Evolutionary conservation across 2,797 vertebrate genomes (phyloP).

Genomic region (Tiaroga cobitis): DNA sequence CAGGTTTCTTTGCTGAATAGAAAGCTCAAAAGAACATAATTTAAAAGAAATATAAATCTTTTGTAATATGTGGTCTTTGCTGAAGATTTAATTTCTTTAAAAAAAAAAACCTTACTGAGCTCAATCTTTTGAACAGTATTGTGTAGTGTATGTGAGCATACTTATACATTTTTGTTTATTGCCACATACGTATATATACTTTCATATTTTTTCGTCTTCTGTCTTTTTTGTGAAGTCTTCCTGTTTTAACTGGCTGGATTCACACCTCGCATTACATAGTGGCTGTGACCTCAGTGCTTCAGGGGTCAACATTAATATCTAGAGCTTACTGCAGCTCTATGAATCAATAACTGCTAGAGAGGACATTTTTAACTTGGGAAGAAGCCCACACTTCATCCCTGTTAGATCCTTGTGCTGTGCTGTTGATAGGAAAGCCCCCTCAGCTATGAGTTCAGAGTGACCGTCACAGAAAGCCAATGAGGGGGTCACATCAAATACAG

Average conservation of each 20-base stretch:
- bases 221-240: slow-evolving; percentile 1
- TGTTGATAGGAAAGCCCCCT: slow-evolving; percentile 13
- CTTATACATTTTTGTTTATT: too few species aligned
- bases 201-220: background rate
- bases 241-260: slow-evolving; percentile 15
- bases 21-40: background rate
- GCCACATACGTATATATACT: too few species aligned
- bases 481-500: background rate
- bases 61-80: background rate
- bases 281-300: slow-evolving; percentile 22
- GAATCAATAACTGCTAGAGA: slow-evolving; percentile 43
- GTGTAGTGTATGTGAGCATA: too few species aligned
- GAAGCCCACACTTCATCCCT: slow-evolving; percentile 16
- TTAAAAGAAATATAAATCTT: background rate
- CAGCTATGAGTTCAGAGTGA: slow-evolving; percentile 23
- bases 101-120: background rate
- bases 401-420: slow-evolving; percentile 13
- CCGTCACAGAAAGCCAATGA: slow-evolving; percentile 14
- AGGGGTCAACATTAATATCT: slow-evolving; percentile 52
- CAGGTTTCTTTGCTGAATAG: background rate
- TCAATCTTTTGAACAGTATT: too few species aligned
- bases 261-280: slow-evolving; percentile 3
- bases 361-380: slow-evolving; percentile 15
- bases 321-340: slow-evolving; percentile 33
- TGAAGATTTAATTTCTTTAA: too few species aligned